phyloP scores from a whole-genome alignment of 2,113 vertebrate genomes.

The Anhinga rufa region DNA sequence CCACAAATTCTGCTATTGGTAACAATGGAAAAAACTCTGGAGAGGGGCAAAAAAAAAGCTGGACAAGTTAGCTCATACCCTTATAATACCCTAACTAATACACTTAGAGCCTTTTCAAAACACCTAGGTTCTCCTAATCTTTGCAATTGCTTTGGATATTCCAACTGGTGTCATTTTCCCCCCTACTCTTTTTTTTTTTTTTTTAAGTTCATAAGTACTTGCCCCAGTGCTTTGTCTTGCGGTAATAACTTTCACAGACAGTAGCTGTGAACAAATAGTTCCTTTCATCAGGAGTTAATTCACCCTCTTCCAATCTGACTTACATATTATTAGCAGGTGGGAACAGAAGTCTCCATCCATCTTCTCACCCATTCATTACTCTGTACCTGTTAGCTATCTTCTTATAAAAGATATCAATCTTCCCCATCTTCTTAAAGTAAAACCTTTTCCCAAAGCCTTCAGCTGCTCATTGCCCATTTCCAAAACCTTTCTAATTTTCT shows the following conservation, averaged over 20 bases:
- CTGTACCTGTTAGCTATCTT: slow-evolving; percentile 44
- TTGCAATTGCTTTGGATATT: background rate
- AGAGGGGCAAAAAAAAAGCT: background rate
- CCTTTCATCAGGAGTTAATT: slow-evolving; percentile 27
- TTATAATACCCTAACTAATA: background rate
- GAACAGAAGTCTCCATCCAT: slow-evolving; percentile 47
- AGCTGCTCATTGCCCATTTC: background rate
- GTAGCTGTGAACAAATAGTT: background rate
- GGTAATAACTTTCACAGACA: background rate
- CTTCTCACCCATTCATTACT: slow-evolving; percentile 54
- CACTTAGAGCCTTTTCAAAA: background rate
- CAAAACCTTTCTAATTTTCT: background rate
- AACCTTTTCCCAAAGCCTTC: slow-evolving; percentile 10
- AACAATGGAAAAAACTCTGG: background rate
- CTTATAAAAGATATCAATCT: slow-evolving; percentile 45
- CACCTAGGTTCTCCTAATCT: background rate
- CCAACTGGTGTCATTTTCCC: background rate
- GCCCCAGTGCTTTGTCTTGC: background rate
- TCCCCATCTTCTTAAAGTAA: background rate
- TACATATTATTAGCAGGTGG: slow-evolving; percentile 44
- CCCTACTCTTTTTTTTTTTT: background rate
- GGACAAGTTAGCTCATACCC: background rate
- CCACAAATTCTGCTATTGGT: background rate
- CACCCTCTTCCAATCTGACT: slow-evolving; percentile 29
- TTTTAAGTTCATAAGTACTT: background rate